A percentile compares a stretch with the other conserved stretches of the same genome.
phyloP scores from a whole-genome alignment of 1,140 invertebrate genomes.

The Saccostrea glomerata region DNA sequence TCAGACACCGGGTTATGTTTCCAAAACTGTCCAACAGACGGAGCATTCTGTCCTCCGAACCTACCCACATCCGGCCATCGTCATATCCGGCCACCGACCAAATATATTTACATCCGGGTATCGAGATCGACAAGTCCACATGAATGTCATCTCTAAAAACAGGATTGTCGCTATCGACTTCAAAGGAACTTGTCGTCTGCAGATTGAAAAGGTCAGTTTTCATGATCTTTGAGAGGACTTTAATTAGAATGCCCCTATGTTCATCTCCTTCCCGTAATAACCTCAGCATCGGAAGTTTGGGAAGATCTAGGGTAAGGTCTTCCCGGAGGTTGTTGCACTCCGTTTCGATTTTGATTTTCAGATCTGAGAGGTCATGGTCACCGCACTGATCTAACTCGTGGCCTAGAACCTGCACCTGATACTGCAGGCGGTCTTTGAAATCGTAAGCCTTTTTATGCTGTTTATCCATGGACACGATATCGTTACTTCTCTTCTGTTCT shows the following conservation, averaged over 20 bases:
- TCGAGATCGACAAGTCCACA: not conserved
- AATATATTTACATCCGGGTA: constrained; percentile 16
- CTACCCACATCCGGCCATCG: not conserved
- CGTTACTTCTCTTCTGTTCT: not conserved
- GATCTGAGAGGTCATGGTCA: not conserved
- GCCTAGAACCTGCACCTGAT: not conserved
- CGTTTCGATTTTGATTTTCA: constrained; percentile 1
- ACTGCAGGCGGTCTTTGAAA: not conserved
- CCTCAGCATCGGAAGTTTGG: not conserved
- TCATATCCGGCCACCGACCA: constrained; percentile 15
- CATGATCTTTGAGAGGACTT: not conserved
- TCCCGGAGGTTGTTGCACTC: constrained; percentile 22
- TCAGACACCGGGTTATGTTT: not conserved
- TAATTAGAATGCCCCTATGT: not conserved
- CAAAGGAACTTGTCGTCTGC: not conserved
- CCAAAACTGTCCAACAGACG: constrained; percentile 24
- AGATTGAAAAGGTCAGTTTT: constrained; percentile 7
- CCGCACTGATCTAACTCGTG: not conserved
- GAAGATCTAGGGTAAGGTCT: not conserved
- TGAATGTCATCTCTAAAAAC: not conserved
- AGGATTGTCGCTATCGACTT: not conserved
- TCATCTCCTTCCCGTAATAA: not conserved
- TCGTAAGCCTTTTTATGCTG: constrained; percentile 12
- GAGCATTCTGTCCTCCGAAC: not conserved
- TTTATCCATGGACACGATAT: not conserved